Evolutionary conservation across 2,888 invertebrate species (phyloP), one percentile per base, ranked within the genome.

Genomic region (Tenthredo mesomela): DNA sequence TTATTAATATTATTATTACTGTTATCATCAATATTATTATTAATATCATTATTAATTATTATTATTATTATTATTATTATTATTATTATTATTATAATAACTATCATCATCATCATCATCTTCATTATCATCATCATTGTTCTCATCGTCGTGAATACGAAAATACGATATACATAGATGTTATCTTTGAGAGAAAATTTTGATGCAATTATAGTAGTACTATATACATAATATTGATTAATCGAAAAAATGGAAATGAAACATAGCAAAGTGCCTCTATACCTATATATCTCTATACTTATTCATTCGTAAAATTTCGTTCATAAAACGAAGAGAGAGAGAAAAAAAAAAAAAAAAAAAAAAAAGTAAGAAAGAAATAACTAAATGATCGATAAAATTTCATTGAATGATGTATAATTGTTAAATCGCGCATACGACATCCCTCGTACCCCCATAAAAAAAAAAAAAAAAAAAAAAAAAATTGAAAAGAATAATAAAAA

Each of bases 181-280:
- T 78, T 43, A 47, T 40, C 37, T 12, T 73, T 73, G 12, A 21
- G 43, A 73, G 43, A 47, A 47, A 43, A 71, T 40, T 9, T 43
- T 12, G 10, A 43, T 73, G 70, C 37, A 70, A 37, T 43, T 43
- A 12, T 43, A 12, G 4, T 70, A 70, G 12, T 33, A 9, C 2
- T 4, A 33, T 33, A 33, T 33, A 33, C 4, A 4, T 33, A 33
- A 70, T 21, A 54, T 21, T 54, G 54, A 77, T 33, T n/a, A 54
- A 54, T 77, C 50, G 18, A 10, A 25, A n/a, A 78, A 65, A n/a
- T 21, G 43, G 25, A 58, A 54, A n/a, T 50, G 91, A 92, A 92
- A 91, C 91, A 91, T 92, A 92, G 92, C 87, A 85, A 92, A 92
- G 92, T 92, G 92, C 92, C 92, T 92, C 91, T 37, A 7, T 40